Base-by-base conservation (phyloP, 2,888 invertebrate genomes). In the Synanthedon andrenaeformis region DNA sequence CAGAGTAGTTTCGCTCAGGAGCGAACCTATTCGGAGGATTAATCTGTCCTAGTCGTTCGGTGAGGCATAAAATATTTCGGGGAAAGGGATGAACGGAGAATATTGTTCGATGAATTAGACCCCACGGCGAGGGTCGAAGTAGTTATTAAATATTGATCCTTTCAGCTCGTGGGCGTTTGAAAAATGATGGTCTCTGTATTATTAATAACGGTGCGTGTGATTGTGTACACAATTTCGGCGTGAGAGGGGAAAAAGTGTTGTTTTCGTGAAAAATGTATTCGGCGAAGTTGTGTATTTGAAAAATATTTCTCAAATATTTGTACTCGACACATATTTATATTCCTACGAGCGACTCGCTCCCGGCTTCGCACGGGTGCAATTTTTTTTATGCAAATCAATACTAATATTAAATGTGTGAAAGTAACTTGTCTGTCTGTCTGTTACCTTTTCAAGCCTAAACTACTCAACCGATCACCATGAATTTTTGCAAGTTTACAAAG, bases 121-220 rank as follows among this genome's bases (percentile, higher is more conserved):
- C 17, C 41, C 51, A 54, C 53, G 53, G 56, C 42, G 17, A 13
- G 42, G 35, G 42, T 45, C 52, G 52, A 52, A 41, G 42, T 51
- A 53, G 58, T 57, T 59, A 60, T 60, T 60, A 59, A 60, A 58
- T 59, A 60, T 60, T 60, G 58, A 60, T 57, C 58, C 55, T 51
- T 51, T 48, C 51, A 55, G n/a, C 45, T 45, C 45, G 45, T 14
- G 49, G 23, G 48, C 23, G 52, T 35, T 35, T 42, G 42, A 54
- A 54, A 54, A 52, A 54, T 54, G 51, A 54, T 54, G 54, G 45
- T 45, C 14, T n/a, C 45, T 45, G 14, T 45, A 45, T 45, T 45
- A 45, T 45, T 45, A 45, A 45, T 45, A 45, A 45, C 45, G 45
- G 45, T 45, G 45, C 45, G 45, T 45, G 45, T 45, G 45, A 45